Evolutionary conservation across 2,797 vertebrate genomes (phyloP).

Genomic region (Sylvilagus floridanus): DNA sequence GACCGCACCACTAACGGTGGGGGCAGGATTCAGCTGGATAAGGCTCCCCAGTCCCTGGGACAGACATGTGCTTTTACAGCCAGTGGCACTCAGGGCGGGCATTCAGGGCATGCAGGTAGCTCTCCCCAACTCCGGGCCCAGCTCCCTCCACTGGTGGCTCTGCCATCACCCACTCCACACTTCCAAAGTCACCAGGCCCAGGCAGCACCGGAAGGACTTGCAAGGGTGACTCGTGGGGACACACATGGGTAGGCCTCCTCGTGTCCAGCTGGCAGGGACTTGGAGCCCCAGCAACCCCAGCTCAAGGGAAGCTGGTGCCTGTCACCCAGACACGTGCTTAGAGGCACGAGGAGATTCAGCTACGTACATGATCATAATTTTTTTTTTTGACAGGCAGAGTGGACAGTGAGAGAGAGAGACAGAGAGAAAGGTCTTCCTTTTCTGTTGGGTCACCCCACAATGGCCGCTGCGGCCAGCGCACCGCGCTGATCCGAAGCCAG

Average conservation of each 20-base stretch:
- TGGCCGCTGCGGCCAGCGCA: no score
- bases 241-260: not conserved
- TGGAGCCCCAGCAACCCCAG: fast-evolving
- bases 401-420: no score
- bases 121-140: fast-evolving
- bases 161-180: not conserved
- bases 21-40: fast-evolving
- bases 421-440: no score
- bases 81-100: fast-evolving
- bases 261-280: not conserved
- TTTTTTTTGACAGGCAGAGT: no score
- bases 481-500: no score
- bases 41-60: fast-evolving
- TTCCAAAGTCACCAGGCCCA: not conserved
- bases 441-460: no score
- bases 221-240: no score
- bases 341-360: no score
- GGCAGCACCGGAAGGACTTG: not conserved
- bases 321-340: fast-evolving
- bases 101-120: not conserved
- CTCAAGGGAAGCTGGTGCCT: not conserved
- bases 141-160: not conserved
- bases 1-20: not conserved
- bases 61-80: fast-evolving
- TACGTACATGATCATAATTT: no score